Evolutionary conservation across 2,113 vertebrate species (phyloP), one percentile per base, ranked within the genome.

Genomic region (Tyrannus savana): DNA sequence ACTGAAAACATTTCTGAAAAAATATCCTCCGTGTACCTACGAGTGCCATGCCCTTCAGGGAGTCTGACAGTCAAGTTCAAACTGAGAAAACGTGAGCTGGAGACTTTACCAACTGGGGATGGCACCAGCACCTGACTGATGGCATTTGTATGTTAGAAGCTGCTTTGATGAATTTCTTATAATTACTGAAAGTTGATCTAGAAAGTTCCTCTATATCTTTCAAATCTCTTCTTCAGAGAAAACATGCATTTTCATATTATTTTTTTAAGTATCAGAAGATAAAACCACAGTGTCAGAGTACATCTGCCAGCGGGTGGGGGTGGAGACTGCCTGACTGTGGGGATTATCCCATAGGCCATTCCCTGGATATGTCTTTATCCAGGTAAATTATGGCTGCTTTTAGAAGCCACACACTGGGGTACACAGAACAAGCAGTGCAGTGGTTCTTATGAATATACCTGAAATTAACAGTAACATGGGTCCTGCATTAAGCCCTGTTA

Each of bases 351-450:
- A 15, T 0, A 12, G 46, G 44, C 17, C 59, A 35, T 33, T 73
- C 58, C 60, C 64, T n/a, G 19, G 4, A 3, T 6, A 0, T 5
- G 17, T 24, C 42, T n/a, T 53, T 37, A n/a, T 3, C 62, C 0
- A 0, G 67, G 47, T 3, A 37, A 47, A 49, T 9, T 18, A 14
- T 16, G 14, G 4, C 87, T 78, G 77, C 25, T 33, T 56, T 42
- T 21, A 42, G 35, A 35, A 63, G 44, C 24, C 56, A 12, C 4
- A 4, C 3, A 9, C 1, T 35, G 44, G 49, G 67, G n/a, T 7
- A 50, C 33, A 42, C 11, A 23, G 8, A 68, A n/a, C 24, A 73
- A 68, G 10, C 33, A 89, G 46, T 25, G 35, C 22, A 35, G 53
- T 9, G 21, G 12, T 19, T 41, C 33, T 39, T 5, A 24, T 3